Evolutionary conservation across 2,797 vertebrate genomes (phyloP).

Genomic region (Hybognathus amarus): DNA sequence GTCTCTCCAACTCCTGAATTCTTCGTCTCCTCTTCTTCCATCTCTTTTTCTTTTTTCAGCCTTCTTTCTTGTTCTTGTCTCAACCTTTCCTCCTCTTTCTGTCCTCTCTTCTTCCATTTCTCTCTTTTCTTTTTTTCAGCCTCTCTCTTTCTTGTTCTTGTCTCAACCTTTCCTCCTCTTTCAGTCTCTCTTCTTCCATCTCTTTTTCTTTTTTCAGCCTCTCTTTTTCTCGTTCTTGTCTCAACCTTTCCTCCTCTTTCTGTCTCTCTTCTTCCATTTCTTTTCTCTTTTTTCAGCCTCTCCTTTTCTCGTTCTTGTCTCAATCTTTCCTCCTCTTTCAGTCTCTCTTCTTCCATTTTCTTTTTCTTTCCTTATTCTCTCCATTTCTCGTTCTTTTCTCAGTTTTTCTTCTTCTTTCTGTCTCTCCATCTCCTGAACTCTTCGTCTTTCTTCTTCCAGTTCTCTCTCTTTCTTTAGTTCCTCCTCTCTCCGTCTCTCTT

Average conservation of each 20-base stretch:
- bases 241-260: background rate
- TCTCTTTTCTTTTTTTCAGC: background rate
- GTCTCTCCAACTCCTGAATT: no score
- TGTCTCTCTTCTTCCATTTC: background rate
- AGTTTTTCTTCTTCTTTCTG: background rate
- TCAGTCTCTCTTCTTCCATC: background rate
- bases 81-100: conserved; percentile 5
- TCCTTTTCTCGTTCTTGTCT: background rate
- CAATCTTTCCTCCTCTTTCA: conserved; percentile 37
- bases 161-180: background rate
- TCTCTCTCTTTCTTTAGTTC: conserved; percentile 19
- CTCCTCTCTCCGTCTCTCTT: background rate
- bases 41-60: no score
- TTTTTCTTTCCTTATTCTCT: background rate
- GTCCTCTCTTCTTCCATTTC: conserved; percentile 36
- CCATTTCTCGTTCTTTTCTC: background rate
- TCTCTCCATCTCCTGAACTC: background rate
- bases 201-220: background rate
- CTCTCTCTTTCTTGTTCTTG: background rate
- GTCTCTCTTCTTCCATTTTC: background rate
- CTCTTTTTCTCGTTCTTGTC: background rate
- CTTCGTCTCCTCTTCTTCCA: no score
- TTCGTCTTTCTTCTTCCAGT: background rate
- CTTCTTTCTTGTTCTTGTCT: no score
- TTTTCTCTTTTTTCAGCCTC: background rate